Percentiles rank a stretch among this genome's conserved stretches.
phyloP scores from a whole-genome alignment of 2,797 vertebrate species.

The Phaenicophaeus curvirostris region DNA sequence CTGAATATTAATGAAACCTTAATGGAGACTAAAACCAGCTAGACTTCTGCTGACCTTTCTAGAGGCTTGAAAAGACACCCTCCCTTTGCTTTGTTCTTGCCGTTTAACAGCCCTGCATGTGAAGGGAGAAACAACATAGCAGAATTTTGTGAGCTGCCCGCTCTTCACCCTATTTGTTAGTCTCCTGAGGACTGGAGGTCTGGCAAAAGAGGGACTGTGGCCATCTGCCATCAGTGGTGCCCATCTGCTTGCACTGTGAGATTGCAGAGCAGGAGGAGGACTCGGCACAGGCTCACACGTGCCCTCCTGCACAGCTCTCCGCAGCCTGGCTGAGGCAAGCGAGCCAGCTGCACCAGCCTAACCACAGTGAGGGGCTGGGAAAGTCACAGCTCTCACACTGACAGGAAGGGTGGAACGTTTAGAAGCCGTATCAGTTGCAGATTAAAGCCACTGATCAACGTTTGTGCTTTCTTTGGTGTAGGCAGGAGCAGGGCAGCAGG shows the following conservation, averaged over 20 bases:
- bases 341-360: background rate
- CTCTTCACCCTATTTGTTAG: background rate
- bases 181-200: background rate
- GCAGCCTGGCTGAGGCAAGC: background rate
- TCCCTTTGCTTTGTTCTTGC: background rate
- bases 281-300: background rate
- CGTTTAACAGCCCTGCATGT: background rate
- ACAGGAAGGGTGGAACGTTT: background rate
- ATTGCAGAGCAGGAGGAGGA: background rate
- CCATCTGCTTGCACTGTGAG: background rate
- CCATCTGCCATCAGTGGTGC: background rate
- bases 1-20: background rate
- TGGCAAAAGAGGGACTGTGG: background rate
- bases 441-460: background rate
- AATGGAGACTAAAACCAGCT: background rate
- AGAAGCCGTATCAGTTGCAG: background rate
- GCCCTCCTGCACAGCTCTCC: background rate
- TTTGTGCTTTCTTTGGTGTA: background rate
- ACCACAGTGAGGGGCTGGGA: rapidly evolving
- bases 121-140: background rate
- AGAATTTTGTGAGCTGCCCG: background rate
- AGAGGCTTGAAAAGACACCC: background rate
- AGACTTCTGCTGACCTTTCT: background rate
- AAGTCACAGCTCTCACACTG: background rate
- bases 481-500: background rate